A percentile compares a stretch with the other conserved stretches of the same genome.
Conservation (phyloP, 2,888 invertebrate genomes). For the Eupithecia centaureata region DNA sequence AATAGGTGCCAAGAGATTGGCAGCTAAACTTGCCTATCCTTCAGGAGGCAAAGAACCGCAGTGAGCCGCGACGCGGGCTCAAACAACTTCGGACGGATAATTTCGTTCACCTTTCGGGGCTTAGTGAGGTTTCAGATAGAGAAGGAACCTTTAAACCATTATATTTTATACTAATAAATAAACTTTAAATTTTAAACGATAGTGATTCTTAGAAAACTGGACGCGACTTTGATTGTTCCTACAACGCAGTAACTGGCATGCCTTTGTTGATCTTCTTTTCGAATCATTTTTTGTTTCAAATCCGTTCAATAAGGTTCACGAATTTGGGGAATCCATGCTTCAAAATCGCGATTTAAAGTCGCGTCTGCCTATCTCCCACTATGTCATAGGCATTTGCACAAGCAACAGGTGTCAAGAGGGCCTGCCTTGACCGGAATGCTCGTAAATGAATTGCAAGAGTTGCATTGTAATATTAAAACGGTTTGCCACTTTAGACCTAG, state of each 20-base stretch:
- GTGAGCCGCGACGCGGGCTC: slow-evolving; percentile 66
- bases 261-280: background rate
- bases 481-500: slow-evolving; percentile 9
- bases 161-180: slow-evolving; percentile 4
- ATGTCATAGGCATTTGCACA: slow-evolving; percentile 33
- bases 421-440: slow-evolving; percentile 35
- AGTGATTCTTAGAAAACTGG: background rate
- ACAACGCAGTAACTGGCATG: background rate
- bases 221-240: slow-evolving; percentile 18
- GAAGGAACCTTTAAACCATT: slow-evolving; percentile 10
- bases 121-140: slow-evolving; percentile 48
- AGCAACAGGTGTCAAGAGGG: slow-evolving; percentile 44
- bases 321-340: too few species aligned
- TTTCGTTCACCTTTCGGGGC: slow-evolving; percentile 68
- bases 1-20: slow-evolving; percentile 24
- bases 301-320: background rate
- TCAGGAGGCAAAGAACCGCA: slow-evolving; percentile 58
- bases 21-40: slow-evolving; percentile 32
- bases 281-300: background rate
- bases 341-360: slow-evolving; percentile 23
- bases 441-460: slow-evolving; percentile 30
- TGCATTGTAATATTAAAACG: slow-evolving; percentile 20
- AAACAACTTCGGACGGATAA: slow-evolving; percentile 78
- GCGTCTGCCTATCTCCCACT: slow-evolving; percentile 21
- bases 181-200: background rate